phyloP scores from a whole-genome alignment of 2,113 vertebrate species.

The Python bivittatus region DNA sequence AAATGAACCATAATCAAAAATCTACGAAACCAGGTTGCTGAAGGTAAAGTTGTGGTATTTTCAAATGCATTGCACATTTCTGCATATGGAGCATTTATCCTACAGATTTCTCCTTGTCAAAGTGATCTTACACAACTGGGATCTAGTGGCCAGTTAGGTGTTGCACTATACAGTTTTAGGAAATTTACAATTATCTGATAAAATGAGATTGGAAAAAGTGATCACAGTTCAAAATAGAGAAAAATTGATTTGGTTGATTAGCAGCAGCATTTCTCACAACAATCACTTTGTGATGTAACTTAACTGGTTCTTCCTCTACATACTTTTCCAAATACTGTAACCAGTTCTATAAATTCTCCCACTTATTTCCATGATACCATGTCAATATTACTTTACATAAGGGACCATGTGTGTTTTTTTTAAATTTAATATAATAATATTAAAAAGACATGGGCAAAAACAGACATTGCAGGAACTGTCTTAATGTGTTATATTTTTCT shows the following conservation, averaged over 20 bases:
- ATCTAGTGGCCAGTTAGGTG: background rate
- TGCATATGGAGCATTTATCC: conserved; percentile 51
- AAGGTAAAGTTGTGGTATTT: conserved; percentile 22
- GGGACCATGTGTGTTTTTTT: conserved; percentile 22
- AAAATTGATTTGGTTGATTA: conserved; percentile 53
- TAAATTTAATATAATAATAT: background rate
- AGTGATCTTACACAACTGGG: conserved; percentile 28
- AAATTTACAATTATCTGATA: background rate
- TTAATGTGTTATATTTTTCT: background rate
- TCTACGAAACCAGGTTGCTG: background rate
- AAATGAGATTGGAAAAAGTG: conserved; percentile 30
- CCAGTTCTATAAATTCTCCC: conserved; percentile 31
- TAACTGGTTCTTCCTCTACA: background rate
- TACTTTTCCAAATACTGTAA: conserved; percentile 26
- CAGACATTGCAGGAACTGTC: background rate
- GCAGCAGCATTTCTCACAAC: conserved; percentile 58
- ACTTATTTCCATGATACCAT: background rate
- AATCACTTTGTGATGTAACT: background rate
- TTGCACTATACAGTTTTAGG: conserved; percentile 26
- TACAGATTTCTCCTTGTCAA: conserved; percentile 32
- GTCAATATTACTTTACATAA: background rate
- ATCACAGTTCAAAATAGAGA: conserved; percentile 46
- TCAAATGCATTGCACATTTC: conserved; percentile 32
- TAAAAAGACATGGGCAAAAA: background rate
- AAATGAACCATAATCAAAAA: conserved; percentile 26